A percentile compares a stretch with the other conserved stretches of the same genome.
These are phyloP conservation scores for Monoplex corrugatus DNA, from an alignment of 2,888 invertebrate genomes.

Conservation along the genomic window DNA sequence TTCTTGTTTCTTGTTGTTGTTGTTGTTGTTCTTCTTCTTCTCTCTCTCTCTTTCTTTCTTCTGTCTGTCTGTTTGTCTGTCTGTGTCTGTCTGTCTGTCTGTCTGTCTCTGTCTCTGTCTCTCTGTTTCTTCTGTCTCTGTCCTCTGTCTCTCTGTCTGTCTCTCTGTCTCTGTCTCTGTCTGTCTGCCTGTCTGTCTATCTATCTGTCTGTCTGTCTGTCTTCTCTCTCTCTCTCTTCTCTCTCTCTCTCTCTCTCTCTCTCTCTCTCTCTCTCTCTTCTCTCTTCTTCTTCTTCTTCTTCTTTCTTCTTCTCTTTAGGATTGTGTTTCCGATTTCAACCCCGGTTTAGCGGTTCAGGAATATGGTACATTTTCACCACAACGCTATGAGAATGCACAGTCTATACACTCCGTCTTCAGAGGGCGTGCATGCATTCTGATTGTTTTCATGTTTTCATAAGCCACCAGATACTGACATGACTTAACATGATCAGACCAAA, in stretches of 20 bases:
- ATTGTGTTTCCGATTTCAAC: too few species aligned
- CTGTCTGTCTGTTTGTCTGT: not conserved
- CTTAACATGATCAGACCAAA: too few species aligned
- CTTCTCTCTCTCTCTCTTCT: not conserved
- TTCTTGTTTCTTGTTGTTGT: not conserved
- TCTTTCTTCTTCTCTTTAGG: conserved; percentile 1
- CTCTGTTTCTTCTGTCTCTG: not conserved
- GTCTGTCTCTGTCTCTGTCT: not conserved
- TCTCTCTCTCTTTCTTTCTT: not conserved
- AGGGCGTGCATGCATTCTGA: too few species aligned
- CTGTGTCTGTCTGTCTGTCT: not conserved
- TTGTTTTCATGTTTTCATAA: too few species aligned
- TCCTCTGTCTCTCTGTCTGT: too few species aligned
- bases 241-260: not conserved
- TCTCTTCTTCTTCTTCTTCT: not conserved
- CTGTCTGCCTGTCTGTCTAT: too few species aligned
- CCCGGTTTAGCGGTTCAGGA: too few species aligned
- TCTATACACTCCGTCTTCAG: too few species aligned
- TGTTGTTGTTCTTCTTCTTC: not conserved
- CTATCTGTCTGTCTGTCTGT: not conserved
- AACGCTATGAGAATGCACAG: too few species aligned
- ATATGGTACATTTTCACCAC: too few species aligned
- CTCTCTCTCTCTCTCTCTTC: not conserved
- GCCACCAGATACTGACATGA: too few species aligned
- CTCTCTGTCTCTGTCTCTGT: too few species aligned